These are phyloP conservation scores for Remorina albescens DNA, from an alignment of 2,797 vertebrate genomes.

Conservation along the genomic window DNA sequence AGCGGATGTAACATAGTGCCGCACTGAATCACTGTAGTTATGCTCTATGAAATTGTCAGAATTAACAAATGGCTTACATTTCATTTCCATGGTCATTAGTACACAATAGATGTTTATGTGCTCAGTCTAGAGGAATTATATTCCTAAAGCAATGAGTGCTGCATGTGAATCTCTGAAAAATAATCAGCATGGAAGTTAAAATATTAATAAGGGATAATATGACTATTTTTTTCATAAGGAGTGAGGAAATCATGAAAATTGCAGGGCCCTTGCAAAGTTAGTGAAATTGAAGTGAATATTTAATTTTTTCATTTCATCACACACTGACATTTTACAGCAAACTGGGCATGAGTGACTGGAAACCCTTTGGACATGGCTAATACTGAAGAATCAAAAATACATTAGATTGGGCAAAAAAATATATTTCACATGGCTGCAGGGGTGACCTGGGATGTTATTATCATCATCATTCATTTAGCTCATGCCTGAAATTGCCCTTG, in stretches of 20 bases:
- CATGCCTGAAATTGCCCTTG: slow-evolving; percentile 63
- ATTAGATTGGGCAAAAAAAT: slow-evolving; percentile 48
- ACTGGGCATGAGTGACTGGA: slow-evolving; percentile 27
- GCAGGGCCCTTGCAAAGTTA: slow-evolving; percentile 43
- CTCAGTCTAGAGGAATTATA: slow-evolving; percentile 9
- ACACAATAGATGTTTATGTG: not conserved
- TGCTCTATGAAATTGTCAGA: slow-evolving; percentile 17
- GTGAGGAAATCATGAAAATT: slow-evolving; percentile 59
- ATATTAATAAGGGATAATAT: slow-evolving; percentile 67
- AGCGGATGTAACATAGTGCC: not conserved
- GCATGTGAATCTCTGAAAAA: slow-evolving; percentile 27
- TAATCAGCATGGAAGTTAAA: slow-evolving; percentile 47
- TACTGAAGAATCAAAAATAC: slow-evolving; percentile 66
- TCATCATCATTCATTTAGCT: slow-evolving; percentile 73
- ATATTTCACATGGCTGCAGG: slow-evolving; percentile 53
- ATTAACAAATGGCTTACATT: slow-evolving; percentile 33
- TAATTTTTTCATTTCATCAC: slow-evolving; percentile 54
- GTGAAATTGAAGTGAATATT: slow-evolving; percentile 67
- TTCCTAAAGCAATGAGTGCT: slow-evolving; percentile 4
- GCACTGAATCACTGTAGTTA: slow-evolving; percentile 4
- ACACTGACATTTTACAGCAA: slow-evolving; percentile 26
- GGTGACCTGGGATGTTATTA: slow-evolving; percentile 67
- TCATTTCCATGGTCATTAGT: slow-evolving; percentile 20
- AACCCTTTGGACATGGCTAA: slow-evolving; percentile 37
- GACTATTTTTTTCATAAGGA: slow-evolving; percentile 59